Base-by-base conservation (phyloP, 2,888 invertebrate species). In the Lepidocyrtinus sp. region DNA sequence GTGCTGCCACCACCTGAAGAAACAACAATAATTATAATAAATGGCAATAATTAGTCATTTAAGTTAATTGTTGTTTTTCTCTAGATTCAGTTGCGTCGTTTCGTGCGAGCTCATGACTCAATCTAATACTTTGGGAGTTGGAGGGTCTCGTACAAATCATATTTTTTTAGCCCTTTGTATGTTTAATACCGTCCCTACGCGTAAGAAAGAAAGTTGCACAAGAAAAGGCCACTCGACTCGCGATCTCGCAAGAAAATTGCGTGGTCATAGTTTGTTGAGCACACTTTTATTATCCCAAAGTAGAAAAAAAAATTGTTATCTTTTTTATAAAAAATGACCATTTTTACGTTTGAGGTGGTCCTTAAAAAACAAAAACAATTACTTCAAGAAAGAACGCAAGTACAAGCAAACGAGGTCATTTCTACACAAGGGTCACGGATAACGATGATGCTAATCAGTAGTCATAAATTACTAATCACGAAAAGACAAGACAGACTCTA, bases 341-440 rank as follows among this genome's bases (percentile, higher is more conserved):
- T 26, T n/a, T n/a, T n/a, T 64, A 22, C 12, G 62, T 21, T 26
- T n/a, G 5, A 64, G 55, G 55, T 55, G 55, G 55, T 55, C 55
- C 55, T 62, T 62, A 22, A 21, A 64, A 64, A 25, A 64, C 22
- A 64, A 64, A 26, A 26, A 24, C n/a, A n/a, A n/a, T n/a, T n/a
- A n/a, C n/a, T n/a, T n/a, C n/a, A 62, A n/a, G 55, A 55, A 17
- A 55, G 55, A 55, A 55, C 55, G 55, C 55, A 55, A 55, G 55
- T 55, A 9, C 55, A 55, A 7, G 15, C 55, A 55, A 55, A 74
- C 68, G 69, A 59, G 75, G 69, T 75, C 69, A 61, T 68, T 64
- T 25, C 64, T 64, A 64, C 64, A 12, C 17, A 79, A 79, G 78
- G 78, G 78, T 79, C 78, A 79, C 72, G 73, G 78, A 79, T 79